Base-by-base conservation (phyloP, 1,140 invertebrate species). In the Nasonia longicornis region DNA sequence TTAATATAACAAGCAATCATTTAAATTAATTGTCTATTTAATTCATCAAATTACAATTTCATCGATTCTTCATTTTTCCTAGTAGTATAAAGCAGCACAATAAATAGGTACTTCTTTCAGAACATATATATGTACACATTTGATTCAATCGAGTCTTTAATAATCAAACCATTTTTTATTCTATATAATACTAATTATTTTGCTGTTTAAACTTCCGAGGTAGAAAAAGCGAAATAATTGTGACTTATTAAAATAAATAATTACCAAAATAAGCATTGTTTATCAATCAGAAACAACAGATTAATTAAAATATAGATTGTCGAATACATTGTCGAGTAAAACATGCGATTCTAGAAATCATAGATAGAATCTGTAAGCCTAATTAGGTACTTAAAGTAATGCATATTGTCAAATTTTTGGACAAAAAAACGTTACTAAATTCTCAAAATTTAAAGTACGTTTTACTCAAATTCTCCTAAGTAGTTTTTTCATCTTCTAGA, bases 1-100 rank as follows among this genome's bases (percentile, higher is more conserved):
- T 80, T 71, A 70, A 42, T 63, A 72, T 63, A 72, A 76, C 73
- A 76, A 75, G 45, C 35, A 26, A 75, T 75, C 38, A 52, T 64
- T 58, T 12, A 80, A 75, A 71, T 70, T 35, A 81, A 76, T 70
- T 22, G 66, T 48, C 72, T 80, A 70, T 74, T 81, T 35, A 76
- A 81, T 71, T 38, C 31, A 35, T n/a, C 38, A 67, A 52, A 71
- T 76, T 81, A 70, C 73, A 67, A 69, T 69, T 77, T 67, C 11
- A 74, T 80, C 11, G 1, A 48, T 80, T 80, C 48, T 58, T 48
- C 45, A 20, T 64, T 74, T 74, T 48, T 11, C 69, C 22, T 73
- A 35, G 16, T 74, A 70, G 67, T 75, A 35, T 35, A 35, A 80
- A 80, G 16, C 64, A 80, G 79, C 72, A 80, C 7, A 75, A 75